Evolutionary conservation across 2,113 vertebrate species (phyloP), one percentile per base, ranked within the genome.

Genomic region (Apodemus sylvaticus): DNA sequence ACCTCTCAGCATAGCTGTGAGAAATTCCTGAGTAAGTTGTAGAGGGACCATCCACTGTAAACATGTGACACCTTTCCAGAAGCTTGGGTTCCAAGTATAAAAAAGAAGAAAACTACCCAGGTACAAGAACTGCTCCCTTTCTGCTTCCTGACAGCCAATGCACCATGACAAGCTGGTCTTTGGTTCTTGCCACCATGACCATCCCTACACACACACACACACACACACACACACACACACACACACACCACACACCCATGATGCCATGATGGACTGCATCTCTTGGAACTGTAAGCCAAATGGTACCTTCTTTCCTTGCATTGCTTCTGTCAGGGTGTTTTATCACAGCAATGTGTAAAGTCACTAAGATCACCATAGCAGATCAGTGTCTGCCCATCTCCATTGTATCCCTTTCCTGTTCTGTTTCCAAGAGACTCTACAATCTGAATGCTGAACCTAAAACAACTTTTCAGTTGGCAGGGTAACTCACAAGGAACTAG

Each of bases 401-500:
- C 4, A 11, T 13, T 3, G 0, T 0, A 19, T 36, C 42, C 2
- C 20, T 17, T 90, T 68, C 29, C 58, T 53, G 26, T 29, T 60
- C 31, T 3, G 16, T 10, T 90, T 62, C 42, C 74, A 45, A n/a
- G 1, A 29, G 36, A 70, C 8, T 58, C 20, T 7, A 39, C 24
- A 14, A 5, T 93, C 7, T 22, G 68, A 78, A 68, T 51, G 31
- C 58, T 39, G 48, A 53, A 73, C 58, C 26, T 48, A 19, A 91
- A 42, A 39, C 64, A 90, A 87, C 73, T 94, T 85, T 91, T 31
- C n/a, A 6, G 36, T 81, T 88, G 51, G 94, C 94, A 79, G 0
- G 88, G 89, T 60, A 89, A 92, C 39, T 83, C 60, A 79, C 48
- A 89, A 82, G 48, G 53, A 88, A 96, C 93, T 19, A 77, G 31